Evolutionary conservation across 2,113 vertebrate genomes (phyloP).

Genomic region (Athene cunicularia): DNA sequence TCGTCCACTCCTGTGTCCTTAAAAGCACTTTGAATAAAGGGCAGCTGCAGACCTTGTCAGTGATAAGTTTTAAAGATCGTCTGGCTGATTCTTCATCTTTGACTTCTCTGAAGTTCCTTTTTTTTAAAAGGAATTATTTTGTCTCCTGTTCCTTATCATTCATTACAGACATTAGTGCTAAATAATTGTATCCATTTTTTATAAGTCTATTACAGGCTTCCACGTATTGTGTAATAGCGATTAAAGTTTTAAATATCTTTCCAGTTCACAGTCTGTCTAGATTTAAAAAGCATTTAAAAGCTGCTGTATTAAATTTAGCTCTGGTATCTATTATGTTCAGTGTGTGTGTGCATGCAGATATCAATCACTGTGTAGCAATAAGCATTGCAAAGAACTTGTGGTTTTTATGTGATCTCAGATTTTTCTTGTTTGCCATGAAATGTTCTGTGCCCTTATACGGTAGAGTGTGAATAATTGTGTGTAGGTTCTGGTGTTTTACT

Average conservation of each 20-base stretch:
- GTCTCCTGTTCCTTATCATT: conserved; percentile 5
- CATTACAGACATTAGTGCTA: conserved; percentile 30
- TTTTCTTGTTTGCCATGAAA: conserved; percentile 24
- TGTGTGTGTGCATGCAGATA: not conserved
- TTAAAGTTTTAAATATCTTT: conserved; percentile 56
- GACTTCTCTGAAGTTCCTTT: not conserved
- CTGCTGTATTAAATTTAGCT: conserved; percentile 29
- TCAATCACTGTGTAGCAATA: not conserved
- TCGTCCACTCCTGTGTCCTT: conserved; percentile 19
- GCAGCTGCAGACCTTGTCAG: not conserved
- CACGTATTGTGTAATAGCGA: conserved; percentile 22
- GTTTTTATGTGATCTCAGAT: not conserved
- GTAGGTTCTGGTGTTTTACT: conserved; percentile 61
- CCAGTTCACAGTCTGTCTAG: conserved; percentile 11
- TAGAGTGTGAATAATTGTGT: conserved; percentile 46
- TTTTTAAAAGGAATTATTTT: conserved; percentile 9
- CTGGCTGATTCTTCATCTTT: not conserved
- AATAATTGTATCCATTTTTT: conserved; percentile 57
- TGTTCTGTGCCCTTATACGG: conserved; percentile 14
- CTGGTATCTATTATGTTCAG: not conserved
- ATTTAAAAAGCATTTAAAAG: conserved; percentile 46
- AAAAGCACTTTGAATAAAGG: conserved; percentile 20
- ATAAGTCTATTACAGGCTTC: conserved; percentile 58
- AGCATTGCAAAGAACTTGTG: not conserved
- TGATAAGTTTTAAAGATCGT: not conserved